Base-by-base conservation (phyloP, 2,113 vertebrate species). In the Siniperca chuatsi region DNA sequence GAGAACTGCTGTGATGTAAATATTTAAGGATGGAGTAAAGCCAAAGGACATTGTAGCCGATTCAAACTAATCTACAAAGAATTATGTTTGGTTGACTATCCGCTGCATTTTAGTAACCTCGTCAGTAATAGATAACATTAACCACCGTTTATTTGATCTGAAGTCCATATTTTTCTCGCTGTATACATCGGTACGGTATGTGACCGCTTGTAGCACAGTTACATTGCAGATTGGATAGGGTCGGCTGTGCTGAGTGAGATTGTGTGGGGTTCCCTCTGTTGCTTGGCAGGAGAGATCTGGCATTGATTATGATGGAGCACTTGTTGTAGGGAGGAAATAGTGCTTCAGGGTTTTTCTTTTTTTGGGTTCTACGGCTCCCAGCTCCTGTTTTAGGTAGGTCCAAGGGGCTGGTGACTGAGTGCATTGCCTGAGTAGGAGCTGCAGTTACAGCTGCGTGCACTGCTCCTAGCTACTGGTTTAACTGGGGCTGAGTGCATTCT, bases 251-350 rank as follows among this genome's bases (percentile, higher is more conserved):
- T 83, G 83, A 90, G 52, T 81, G 77, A 78, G 78, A 58, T 48
- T 44, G 18, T 75, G 73, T 76, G 83, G 84, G 82, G 61, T 91
- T 90, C 75, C 88, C 87, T 89, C 78, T 60, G 74, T 86, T 85
- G 86, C 86, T 83, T 85, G 85, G 85, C 89, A 93, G 82, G 58
- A 87, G 52, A 66, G 81, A 54, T 84, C 82, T 83, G 84, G 84
- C 85, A 81, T 83, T 89, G 88, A 94, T 90, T 83, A 86, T 86
- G 85, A 90, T 87, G 65, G 80, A 85, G 84, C 75, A 58, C 85
- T 84, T 87, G 83, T 84, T 85, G 60, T 72, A 81, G 73, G 54
- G 83, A 85, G 85, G 65, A 89, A 85, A 83, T 67, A 6, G 15
- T 33, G 35, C 35, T 35, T n/a, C 6, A 25, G 4, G 23, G 7